A percentile compares a stretch with the other conserved stretches of the same genome.
Conservation (phyloP, 2,888 invertebrate genomes). For the Willowsia nigromaculata region DNA sequence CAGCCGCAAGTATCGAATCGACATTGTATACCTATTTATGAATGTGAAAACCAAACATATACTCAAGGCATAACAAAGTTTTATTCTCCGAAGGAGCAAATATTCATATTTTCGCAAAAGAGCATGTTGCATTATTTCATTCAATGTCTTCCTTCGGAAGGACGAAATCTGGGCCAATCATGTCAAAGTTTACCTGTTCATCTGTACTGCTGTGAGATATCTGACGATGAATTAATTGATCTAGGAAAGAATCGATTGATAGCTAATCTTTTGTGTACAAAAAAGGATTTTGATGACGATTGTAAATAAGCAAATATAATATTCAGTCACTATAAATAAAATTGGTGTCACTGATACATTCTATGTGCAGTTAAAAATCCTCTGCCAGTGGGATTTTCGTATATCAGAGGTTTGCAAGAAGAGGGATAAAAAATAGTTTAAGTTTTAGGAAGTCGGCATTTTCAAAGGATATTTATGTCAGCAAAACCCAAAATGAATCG, state of each 20-base stretch:
- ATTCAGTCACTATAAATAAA: slow-evolving; percentile 13
- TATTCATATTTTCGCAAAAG: background rate
- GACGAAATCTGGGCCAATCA: slow-evolving; percentile 48
- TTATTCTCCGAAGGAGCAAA: background rate
- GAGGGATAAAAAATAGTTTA: too few relatives aligned
- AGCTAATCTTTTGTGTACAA: background rate
- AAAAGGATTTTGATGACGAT: background rate
- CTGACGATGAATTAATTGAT: slow-evolving; percentile 2
- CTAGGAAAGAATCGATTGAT: background rate
- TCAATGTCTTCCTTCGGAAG: slow-evolving; percentile 59
- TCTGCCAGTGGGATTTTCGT: background rate
- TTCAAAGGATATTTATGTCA: background rate
- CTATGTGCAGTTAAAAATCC: slow-evolving; percentile 6
- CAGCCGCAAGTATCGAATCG: too few relatives aligned
- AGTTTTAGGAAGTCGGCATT: too few relatives aligned
- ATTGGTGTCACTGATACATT: background rate
- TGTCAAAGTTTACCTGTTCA: slow-evolving; percentile 42
- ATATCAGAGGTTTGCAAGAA: too few relatives aligned
- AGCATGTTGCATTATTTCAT: slow-evolving; percentile 5
- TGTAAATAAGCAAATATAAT: too few relatives aligned
- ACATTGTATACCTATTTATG: too few relatives aligned
- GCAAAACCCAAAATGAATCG: background rate
- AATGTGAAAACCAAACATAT: too few relatives aligned
- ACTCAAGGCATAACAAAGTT: too few relatives aligned
- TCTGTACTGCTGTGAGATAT: background rate